Evolutionary conservation across 2,113 vertebrate genomes (phyloP), one percentile per base, ranked within the genome.

Genomic region (Euleptes europaea): DNA sequence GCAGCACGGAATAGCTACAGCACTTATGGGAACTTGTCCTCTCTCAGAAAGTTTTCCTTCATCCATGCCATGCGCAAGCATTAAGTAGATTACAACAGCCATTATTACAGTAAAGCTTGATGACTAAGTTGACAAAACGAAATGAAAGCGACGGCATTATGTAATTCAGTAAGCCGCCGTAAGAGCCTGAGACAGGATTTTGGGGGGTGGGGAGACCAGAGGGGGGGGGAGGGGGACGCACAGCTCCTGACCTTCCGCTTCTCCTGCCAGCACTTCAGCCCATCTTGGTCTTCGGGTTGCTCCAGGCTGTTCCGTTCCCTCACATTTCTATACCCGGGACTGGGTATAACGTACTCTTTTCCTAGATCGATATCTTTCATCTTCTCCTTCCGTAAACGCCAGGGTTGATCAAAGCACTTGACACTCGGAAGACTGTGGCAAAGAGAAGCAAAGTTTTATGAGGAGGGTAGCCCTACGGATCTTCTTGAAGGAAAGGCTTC

Each of bases 311-410:
- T 91, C 93, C 96, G 96, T 88, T 93, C 95, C 51, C 94, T 94
- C 88, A 97, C 96, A 31, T 93, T 96, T 87, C 96, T 96, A 83
- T 97, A 98, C 42, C 96, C 97, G 82, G 97, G 95, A 84, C 96
- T 97, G 91, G 97, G 96, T 93, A 97, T 97, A 90, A 97, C 90
- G 88, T 97, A 97, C 77, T 97, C 97, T 94, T 97, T 97, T 95
- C 97, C 97, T 96, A 96, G 96, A 94, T 98, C 97, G 94, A 98
- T 96, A 88, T 97, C 96, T 97, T 97, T 98, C 98, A 98, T 98
- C 94, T 97, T 98, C 94, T 94, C 88, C 81, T 84, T 79, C 47
- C 3, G 84, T 92, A 91, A 94, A 92, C 72, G 93, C 95, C 96
- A 94, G 94, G 95, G 91, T 91, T 94, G 89, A 94, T 44, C 66